Conservation (phyloP, 2,113 vertebrate genomes). For the Cavia porcellus region DNA sequence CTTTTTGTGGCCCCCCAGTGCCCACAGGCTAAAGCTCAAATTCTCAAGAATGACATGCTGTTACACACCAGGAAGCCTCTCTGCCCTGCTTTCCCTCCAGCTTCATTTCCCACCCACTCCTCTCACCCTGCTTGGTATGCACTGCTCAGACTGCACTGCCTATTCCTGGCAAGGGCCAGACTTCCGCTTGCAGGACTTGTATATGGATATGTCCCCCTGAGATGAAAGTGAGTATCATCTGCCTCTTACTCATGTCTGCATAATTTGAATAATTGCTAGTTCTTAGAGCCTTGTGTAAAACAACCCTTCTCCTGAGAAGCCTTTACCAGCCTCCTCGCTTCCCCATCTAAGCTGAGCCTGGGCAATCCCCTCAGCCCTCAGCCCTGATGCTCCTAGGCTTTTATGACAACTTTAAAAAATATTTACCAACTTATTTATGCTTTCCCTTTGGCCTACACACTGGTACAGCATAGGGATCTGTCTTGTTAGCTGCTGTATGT, state of each 20-base stretch:
- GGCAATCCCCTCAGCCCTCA: background rate
- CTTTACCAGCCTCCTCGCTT: background rate
- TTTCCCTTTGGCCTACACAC: background rate
- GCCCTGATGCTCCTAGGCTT: background rate
- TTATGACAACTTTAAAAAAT: background rate
- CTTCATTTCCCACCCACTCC: background rate
- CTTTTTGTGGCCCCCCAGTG: background rate
- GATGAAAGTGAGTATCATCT: background rate
- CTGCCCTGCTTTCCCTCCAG: background rate
- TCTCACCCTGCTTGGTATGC: background rate
- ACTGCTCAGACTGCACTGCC: background rate
- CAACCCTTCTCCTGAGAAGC: background rate
- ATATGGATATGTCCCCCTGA: background rate
- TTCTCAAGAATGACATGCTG: background rate
- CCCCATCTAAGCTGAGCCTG: no score
- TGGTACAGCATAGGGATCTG: background rate
- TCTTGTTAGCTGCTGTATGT: fast-evolving
- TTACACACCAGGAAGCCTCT: background rate
- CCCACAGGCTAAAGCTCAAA: background rate
- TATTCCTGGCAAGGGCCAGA: background rate
- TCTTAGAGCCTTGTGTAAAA: background rate
- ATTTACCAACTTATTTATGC: background rate
- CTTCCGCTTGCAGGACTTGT: background rate
- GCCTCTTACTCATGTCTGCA: background rate
- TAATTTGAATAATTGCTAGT: background rate